Percentiles rank a stretch among this genome's conserved stretches.
phyloP scores from a whole-genome alignment of 1,140 invertebrate species.

The Habropoda laboriosa region DNA sequence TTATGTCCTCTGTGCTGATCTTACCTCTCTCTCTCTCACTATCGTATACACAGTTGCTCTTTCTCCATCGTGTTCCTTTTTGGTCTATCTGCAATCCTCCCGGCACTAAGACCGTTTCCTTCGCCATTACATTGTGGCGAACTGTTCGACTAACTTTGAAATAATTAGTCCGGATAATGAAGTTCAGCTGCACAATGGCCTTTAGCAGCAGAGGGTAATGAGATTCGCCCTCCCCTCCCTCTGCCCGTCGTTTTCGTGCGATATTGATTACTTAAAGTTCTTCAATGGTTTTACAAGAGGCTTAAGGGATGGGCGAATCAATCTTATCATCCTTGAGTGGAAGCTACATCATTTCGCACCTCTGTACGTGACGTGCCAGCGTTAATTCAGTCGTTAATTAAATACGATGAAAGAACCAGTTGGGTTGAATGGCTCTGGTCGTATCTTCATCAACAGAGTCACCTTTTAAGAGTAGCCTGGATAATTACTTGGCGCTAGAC shows the following conservation, averaged over 20 bases:
- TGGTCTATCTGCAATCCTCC: conserved; percentile 47
- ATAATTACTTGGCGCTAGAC: neutral
- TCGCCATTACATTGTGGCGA: conserved; percentile 78
- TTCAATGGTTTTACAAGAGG: conserved; percentile 49
- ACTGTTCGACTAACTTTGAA: conserved; percentile 80
- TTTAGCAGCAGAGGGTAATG: conserved; percentile 69
- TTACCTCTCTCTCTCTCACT: neutral
- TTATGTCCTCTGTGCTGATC: conserved; percentile 56
- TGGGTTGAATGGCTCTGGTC: neutral
- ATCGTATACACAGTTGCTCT: neutral
- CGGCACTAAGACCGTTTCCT: conserved; percentile 72
- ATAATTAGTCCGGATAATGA: conserved; percentile 81
- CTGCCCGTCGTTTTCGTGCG: conserved; percentile 65
- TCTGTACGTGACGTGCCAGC: conserved; percentile 1
- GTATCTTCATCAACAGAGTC: neutral
- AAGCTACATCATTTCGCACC: conserved; percentile 27
- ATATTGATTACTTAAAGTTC: conserved; percentile 72
- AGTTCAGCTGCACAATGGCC: conserved; percentile 75
- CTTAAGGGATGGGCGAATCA: conserved; percentile 52
- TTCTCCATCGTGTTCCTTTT: conserved; percentile 39
- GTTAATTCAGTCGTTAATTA: conserved; percentile 34
- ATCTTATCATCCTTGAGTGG: conserved; percentile 54
- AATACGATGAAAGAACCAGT: neutral
- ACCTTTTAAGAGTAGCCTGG: neutral
- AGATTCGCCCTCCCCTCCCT: conserved; percentile 60